Conservation (phyloP, 1,140 invertebrate species). For the Zaprionus africanus region DNA sequence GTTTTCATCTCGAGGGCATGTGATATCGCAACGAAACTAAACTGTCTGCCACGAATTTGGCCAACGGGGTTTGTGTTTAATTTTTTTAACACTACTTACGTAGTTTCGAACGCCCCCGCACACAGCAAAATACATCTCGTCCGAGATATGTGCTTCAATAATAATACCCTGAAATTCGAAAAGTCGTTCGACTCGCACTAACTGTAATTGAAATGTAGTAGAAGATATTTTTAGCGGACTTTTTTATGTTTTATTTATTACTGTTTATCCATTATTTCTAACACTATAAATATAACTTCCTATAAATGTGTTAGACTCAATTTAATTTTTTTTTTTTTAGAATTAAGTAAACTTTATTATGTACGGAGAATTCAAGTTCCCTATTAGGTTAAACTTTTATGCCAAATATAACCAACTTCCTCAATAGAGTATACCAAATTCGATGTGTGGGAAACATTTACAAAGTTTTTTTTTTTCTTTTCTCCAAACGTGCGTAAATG, state of each 20-base stretch:
- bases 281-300: too few species aligned
- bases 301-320: too few species aligned
- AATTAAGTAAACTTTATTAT: too few species aligned
- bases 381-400: too few species aligned
- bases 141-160: neutral
- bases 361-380: too few species aligned
- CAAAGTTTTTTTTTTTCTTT: slow-evolving; percentile 1
- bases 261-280: too few species aligned
- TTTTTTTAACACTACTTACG: slow-evolving; percentile 28
- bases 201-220: neutral
- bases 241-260: too few species aligned
- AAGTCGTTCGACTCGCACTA: neutral
- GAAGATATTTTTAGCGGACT: too few species aligned
- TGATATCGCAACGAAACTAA: slow-evolving; percentile 60
- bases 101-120: slow-evolving; percentile 23
- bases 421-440: slow-evolving; percentile 6
- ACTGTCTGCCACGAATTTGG: slow-evolving; percentile 60
- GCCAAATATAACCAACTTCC: too few species aligned
- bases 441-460: neutral
- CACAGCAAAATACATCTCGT: neutral
- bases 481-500: slow-evolving; percentile 72
- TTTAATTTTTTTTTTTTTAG: too few species aligned
- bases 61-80: slow-evolving; percentile 4
- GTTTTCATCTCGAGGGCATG: slow-evolving; percentile 42
- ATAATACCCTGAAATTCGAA: neutral